Base-by-base conservation (phyloP, 2,888 invertebrate genomes). In the Argyresthia albistria region DNA sequence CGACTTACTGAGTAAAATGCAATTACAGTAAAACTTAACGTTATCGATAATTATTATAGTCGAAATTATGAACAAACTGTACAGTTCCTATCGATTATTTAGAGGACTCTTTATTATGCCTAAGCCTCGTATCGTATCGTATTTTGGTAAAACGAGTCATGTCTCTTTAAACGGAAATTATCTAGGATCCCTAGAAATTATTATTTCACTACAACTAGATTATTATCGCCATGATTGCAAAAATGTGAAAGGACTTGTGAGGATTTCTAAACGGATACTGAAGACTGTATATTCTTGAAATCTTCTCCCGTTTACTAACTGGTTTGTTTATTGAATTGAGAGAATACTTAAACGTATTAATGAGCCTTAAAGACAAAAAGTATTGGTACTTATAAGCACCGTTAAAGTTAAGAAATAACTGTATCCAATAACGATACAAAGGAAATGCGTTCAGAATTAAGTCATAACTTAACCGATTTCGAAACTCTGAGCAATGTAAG, bases 1-100 rank as follows among this genome's bases (percentile, higher is more conserved):
- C 83, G 80, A 86, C 83, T 86, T 76, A 82, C 75, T 80, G 80
- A 81, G 80, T 86, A 86, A 86, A 86, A 87, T 86, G 84, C 83
- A 86, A 54, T 81, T 78, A 84, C 73, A 84, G 72, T 79, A 77
- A 74, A 74, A 73, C 78, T 76, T 76, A 76, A 59, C 76, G 67
- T 74, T 76, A 76, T 59, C 76, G 67, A 73, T 68, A 71, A 67
- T 69, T 74, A 76, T 35, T 47, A 47, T 25, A 80, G 75, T 76
- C 78, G 74, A 55, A 67, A 69, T 65, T 70, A 73, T 73, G 66
- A 73, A 74, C 76, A 73, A 68, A 72, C 74, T 74, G 66, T 75
- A 75, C 75, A 73, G 39, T 25, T 4, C 25, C 25, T 16, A 52
- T 52, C 37, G 39, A 46, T 25, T 52, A 43, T 61, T 63, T 43